phyloP scores from a whole-genome alignment of 1,140 invertebrate species.

The Trichonephila inaurata region DNA sequence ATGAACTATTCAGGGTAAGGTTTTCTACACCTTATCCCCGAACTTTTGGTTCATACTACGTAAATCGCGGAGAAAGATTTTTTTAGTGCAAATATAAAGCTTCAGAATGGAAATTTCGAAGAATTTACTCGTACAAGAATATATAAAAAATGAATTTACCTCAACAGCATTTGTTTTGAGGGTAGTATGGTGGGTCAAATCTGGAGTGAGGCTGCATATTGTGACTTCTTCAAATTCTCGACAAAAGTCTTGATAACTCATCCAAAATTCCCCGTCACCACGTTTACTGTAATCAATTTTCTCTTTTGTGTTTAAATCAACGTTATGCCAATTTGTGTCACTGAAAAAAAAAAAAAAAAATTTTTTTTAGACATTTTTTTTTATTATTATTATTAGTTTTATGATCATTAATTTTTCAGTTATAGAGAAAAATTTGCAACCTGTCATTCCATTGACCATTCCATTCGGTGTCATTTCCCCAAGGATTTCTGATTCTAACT shows the following conservation, averaged over 20 bases:
- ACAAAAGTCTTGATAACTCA: slow-evolving; percentile 82
- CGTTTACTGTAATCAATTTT: slow-evolving; percentile 79
- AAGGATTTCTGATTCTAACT: slow-evolving; percentile 95
- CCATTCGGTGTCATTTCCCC: slow-evolving; percentile 98
- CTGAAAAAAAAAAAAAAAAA: slow-evolving; percentile 78
- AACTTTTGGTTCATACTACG: too few relatives aligned
- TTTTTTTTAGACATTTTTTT: background rate
- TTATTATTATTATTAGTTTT: background rate
- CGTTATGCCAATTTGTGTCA: slow-evolving; percentile 81
- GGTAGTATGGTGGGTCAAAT: slow-evolving; percentile 78
- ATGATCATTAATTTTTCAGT: background rate
- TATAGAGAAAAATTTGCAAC: slow-evolving; percentile 82
- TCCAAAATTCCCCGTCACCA: slow-evolving; percentile 83
- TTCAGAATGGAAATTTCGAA: background rate
- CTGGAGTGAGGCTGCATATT: slow-evolving; percentile 82
- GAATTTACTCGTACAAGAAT: background rate
- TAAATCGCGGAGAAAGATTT: background rate
- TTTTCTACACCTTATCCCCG: too few relatives aligned
- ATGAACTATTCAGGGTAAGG: too few relatives aligned
- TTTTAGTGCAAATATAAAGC: background rate
- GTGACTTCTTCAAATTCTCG: slow-evolving; percentile 82
- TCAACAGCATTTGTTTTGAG: slow-evolving; percentile 6
- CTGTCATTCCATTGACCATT: slow-evolving; percentile 98
- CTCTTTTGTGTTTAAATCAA: slow-evolving; percentile 81
- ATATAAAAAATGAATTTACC: background rate